Evolutionary conservation across 2,113 vertebrate species (phyloP), one percentile per base, ranked within the genome.

Genomic region (Oriolus oriolus): DNA sequence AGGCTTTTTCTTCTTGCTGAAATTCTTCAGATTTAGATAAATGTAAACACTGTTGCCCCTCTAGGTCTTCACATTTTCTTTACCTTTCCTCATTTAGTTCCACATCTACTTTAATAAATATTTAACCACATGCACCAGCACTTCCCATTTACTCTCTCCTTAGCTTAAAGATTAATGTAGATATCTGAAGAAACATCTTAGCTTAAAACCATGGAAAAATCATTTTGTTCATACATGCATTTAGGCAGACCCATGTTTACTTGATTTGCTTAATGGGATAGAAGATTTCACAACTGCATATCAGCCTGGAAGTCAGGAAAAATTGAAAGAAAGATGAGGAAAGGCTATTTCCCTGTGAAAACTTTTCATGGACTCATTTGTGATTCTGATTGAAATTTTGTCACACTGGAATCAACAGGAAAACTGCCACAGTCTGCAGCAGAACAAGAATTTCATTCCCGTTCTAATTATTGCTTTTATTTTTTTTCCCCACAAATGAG

Each of bases 51-150:
- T 17, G 3, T n/a, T 70, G 35, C 47, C 57, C 89, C 86, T 93
- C 76, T 61, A 91, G 89, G 91, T 93, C 90, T 94, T 89, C 9
- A 19, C 56, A 78, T 96, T 93, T 97, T 92, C 97, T 97, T 97
- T 96, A 96, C 97, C 96, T 94, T 96, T 95, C 95, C 95, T 98
- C 97, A 96, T 90, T 91, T 92, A 95, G 93, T 89, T 89, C 71
- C 68, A 90, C 85, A 73, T 95, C 75, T 80, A 70, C 73, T 92
- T 95, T 87, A 96, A 97, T 97, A 95, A 97, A 96, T 95, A 97
- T 95, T 97, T 97, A 97, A 96, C 57, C 76, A 91, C 30, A 33
- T 65, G 74, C 60, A 90, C 69, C 50, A 92, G 68, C 79, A 88
- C 71, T 90, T 78, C 59, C 84, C 87, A 91, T 86, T 95, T 93